Conservation (phyloP, 2,888 invertebrate species). For the Tipula vernalis region DNA sequence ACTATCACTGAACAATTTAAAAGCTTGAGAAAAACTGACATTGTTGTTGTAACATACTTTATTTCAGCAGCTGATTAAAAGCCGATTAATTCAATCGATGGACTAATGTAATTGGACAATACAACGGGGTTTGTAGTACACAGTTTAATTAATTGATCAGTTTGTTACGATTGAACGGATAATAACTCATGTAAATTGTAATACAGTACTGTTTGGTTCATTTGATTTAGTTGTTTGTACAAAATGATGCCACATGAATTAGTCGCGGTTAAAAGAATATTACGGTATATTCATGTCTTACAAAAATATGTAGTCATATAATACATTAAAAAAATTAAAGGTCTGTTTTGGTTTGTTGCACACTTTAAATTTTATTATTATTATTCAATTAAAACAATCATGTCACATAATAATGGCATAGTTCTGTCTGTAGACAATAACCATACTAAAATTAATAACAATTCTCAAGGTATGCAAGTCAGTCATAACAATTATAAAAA, state of each 20-base stretch:
- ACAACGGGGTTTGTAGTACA: neutral
- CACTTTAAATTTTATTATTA: neutral
- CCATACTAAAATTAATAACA: neutral
- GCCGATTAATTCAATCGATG: neutral
- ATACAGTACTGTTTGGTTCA: neutral
- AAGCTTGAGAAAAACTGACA: no score
- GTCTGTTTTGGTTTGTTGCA: neutral
- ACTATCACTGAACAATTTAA: no score
- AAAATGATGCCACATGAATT: neutral
- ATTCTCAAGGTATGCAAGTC: neutral
- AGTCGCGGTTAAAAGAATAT: neutral
- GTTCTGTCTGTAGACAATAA: neutral
- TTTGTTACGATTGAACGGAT: neutral
- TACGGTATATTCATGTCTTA: neutral
- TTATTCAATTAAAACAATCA: neutral
- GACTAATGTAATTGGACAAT: neutral
- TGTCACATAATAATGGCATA: neutral
- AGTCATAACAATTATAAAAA: neutral
- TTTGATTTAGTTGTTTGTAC: neutral
- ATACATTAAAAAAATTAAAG: neutral
- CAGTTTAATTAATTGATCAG: neutral
- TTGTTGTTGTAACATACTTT: no score
- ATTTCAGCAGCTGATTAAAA: no score
- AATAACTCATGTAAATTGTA: neutral
- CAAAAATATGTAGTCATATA: neutral